Percentiles rank a stretch among this genome's conserved stretches.
Conservation (phyloP, 1,140 invertebrate species). For the Bombyx mandarina region DNA sequence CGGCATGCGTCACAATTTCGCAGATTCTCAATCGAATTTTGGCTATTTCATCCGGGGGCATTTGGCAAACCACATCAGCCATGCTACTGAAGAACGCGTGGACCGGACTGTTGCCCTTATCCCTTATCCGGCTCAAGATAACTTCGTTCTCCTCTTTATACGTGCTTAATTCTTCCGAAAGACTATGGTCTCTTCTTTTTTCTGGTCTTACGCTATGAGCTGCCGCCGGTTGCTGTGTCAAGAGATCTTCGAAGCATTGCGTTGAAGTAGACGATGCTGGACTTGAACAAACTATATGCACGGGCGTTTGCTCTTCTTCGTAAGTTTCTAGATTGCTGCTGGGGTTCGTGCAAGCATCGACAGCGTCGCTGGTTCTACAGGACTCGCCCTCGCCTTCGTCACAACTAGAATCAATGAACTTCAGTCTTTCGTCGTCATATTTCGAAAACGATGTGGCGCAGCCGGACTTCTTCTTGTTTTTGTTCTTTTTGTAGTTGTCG, state of each 20-base stretch:
- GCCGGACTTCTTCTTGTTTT: conserved; percentile 6
- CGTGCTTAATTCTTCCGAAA: background rate
- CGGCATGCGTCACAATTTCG: background rate
- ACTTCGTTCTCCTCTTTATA: background rate
- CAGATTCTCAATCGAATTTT: background rate
- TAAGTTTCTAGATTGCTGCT: no score
- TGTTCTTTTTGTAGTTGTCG: conserved; percentile 5
- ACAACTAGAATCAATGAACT: background rate
- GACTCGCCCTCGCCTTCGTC: background rate
- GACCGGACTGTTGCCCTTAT: background rate
- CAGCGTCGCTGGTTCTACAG: no score
- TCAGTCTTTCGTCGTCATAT: conserved; percentile 3
- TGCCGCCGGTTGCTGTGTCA: background rate
- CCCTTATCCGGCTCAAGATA: background rate
- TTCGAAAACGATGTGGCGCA: background rate
- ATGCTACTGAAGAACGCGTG: conserved; percentile 3
- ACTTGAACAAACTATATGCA: no score
- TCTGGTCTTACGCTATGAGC: background rate
- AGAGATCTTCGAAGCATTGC: background rate
- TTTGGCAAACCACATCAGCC: background rate
- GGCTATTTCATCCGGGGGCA: conserved; percentile 1
- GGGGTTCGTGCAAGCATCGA: no score
- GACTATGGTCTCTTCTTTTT: background rate
- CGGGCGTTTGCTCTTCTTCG: no score
- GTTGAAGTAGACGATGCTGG: no score